phyloP scores from a whole-genome alignment of 2,113 vertebrate genomes.

The Philantomba maxwellii region DNA sequence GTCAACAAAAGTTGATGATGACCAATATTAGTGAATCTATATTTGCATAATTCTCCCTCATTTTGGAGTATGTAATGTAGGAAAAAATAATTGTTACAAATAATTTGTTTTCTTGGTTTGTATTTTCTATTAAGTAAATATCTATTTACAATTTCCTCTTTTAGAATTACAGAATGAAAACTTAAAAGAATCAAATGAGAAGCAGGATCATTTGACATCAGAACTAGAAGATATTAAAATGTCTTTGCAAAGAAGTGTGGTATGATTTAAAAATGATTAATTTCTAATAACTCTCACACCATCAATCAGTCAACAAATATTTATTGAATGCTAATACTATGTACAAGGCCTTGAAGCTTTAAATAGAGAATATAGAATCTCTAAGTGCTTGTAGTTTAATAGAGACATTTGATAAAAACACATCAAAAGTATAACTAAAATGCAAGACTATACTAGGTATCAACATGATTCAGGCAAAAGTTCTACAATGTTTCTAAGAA shows the following conservation, averaged over 20 bases:
- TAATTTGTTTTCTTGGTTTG: background rate
- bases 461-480: slow-evolving; percentile 23
- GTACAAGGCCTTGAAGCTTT: background rate
- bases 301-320: slow-evolving; percentile 33
- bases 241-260: slow-evolving; percentile 81
- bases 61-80: slow-evolving; percentile 19
- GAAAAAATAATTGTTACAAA: background rate
- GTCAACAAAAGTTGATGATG: background rate
- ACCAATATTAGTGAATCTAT: background rate
- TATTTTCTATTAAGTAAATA: slow-evolving; percentile 2
- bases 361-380: slow-evolving; percentile 18
- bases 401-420: background rate
- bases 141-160: slow-evolving; percentile 57
- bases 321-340: slow-evolving; percentile 17
- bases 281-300: background rate
- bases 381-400: slow-evolving; percentile 17
- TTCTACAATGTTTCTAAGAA: slow-evolving; percentile 3
- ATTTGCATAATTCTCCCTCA: background rate
- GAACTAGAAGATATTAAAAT: slow-evolving; percentile 81
- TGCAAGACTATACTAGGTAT: background rate
- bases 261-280: slow-evolving; percentile 66
- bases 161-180: slow-evolving; percentile 82
- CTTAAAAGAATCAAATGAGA: slow-evolving; percentile 79
- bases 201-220: slow-evolving; percentile 78
- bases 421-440: background rate